Evolutionary conservation across 1,140 invertebrate species (phyloP), one percentile per base, ranked within the genome.

Genomic region (Ceratina japonica): DNA sequence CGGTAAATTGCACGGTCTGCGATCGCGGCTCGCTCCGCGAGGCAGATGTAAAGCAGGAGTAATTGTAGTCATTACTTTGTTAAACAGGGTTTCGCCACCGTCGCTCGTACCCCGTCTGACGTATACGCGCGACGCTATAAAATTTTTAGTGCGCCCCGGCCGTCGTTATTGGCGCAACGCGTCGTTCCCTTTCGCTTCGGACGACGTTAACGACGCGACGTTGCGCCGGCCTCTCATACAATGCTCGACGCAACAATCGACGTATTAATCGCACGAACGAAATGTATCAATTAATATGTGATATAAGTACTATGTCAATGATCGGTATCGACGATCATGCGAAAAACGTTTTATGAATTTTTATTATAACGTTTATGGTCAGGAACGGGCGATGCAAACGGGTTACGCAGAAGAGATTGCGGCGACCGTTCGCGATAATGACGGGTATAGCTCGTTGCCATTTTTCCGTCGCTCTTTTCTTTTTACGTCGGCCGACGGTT

Each of bases 1-100:
- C 59, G 52, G 65, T 82, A 86, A 85, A 79, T 86, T 75, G 83
- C 83, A 24, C 24, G 70, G 71, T 72, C 79, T 44, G 2, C 51
- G 18, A n/a, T 31, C 27, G 51, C 15, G 31, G 51, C 22, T 18
- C 44, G 66, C 66, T 63, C 44, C 63, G 73, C 71, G 27, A 61
- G 56, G 59, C 59, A 59, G 64, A 86, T 85, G 80, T 85, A 86
- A 85, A 82, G 76, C 75, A 71, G 76, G 37, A 85, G 80, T 85
- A 85, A 86, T 86, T 72, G 83, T 85, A 82, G 83, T 86, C 80
- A 75, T 86, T 82, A 86, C 75, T 86, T 85, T 80, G 84, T 86
- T 85, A 86, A 86, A 82, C 83, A 86, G 81, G 83, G 59, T 82
- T 79, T 85, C 64, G 73, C 75, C 84, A 74, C 62, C 63, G 75